phyloP scores from a whole-genome alignment of 2,888 invertebrate genomes.

The Uloborus plumipes region DNA sequence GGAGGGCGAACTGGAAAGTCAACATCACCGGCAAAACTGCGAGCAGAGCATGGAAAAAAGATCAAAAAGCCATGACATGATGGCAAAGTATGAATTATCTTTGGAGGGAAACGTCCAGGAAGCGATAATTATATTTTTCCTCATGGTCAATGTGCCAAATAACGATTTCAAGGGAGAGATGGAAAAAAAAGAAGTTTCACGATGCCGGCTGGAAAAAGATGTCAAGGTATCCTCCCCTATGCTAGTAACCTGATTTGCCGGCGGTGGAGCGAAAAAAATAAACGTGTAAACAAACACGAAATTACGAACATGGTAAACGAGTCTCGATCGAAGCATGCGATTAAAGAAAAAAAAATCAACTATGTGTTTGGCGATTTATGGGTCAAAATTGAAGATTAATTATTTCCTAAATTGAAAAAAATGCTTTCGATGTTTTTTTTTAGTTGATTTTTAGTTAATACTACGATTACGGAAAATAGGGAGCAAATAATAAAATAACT shows the following conservation, averaged over 20 bases:
- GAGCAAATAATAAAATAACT: too few species aligned
- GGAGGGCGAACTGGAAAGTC: conserved; percentile 57
- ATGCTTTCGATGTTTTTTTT: too few species aligned
- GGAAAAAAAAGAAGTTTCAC: conserved; percentile 26
- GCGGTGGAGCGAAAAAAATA: neutral
- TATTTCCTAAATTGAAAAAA: too few species aligned
- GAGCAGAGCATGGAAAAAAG: conserved; percentile 43
- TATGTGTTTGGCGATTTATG: too few species aligned
- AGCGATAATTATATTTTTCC: conserved; percentile 37
- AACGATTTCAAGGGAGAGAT: conserved; percentile 1
- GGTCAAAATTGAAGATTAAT: too few species aligned
- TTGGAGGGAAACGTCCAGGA: conserved; percentile 24
- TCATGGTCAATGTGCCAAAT: conserved; percentile 60
- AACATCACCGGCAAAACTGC: conserved; percentile 49
- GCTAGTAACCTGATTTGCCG: conserved; percentile 38
- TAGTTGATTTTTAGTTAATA: too few species aligned
- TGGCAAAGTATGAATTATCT: conserved; percentile 1
- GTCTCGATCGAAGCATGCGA: too few species aligned
- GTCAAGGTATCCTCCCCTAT: conserved; percentile 56
- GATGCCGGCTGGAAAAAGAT: conserved; percentile 23
- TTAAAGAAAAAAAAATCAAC: too few species aligned
- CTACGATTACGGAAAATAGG: too few species aligned
- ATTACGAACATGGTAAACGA: neutral
- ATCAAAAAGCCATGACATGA: conserved; percentile 13
- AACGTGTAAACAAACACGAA: neutral